Evolutionary conservation across 2,113 vertebrate genomes (phyloP).

Genomic region (Pygoscelis antarcticus): DNA sequence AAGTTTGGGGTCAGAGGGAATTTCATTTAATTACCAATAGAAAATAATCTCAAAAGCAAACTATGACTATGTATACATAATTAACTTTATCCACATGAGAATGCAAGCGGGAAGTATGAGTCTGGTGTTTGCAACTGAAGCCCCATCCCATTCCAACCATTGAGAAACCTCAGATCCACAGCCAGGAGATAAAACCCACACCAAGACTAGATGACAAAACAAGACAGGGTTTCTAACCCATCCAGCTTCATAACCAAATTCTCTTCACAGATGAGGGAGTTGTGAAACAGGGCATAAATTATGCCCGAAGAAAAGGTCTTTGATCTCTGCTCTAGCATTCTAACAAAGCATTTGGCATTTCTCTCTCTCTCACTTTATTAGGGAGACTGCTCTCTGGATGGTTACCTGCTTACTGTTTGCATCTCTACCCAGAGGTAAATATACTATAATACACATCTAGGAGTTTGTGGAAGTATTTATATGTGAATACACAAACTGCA

Average conservation of each 20-base stretch:
- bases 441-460: background rate
- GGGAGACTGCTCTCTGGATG: conserved; percentile 30
- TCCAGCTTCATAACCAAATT: background rate
- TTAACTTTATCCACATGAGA: background rate
- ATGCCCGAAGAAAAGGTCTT: background rate
- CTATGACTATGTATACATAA: fast-evolving
- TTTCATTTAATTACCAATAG: background rate
- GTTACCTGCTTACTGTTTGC: background rate
- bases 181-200: background rate
- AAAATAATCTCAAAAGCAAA: background rate
- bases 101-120: background rate
- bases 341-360: conserved; percentile 2
- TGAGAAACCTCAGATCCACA: background rate
- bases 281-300: background rate
- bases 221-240: background rate
- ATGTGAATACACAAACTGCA: background rate
- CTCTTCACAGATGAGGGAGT: background rate
- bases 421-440: conserved; percentile 54
- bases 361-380: conserved; percentile 22
- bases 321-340: background rate
- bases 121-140: background rate
- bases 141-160: fast-evolving
- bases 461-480: background rate
- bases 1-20: background rate
- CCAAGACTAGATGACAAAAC: background rate